phyloP scores from a whole-genome alignment of 2,888 invertebrate species.

The Zeuzera pyrina region DNA sequence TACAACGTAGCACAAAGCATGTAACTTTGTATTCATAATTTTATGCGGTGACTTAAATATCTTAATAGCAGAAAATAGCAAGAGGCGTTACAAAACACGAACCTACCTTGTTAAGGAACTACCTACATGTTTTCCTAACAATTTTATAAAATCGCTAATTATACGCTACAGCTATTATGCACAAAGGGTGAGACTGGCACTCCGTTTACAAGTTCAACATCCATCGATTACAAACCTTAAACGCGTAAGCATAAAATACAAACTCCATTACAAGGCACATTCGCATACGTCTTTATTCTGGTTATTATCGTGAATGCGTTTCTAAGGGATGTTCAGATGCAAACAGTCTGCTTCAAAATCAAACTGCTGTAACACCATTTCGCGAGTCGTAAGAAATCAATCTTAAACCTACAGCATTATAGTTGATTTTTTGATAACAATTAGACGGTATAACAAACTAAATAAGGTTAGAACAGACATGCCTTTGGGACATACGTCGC shows the following conservation, averaged over 20 bases:
- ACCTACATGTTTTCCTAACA: constrained; percentile 58
- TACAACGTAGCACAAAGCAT: too few species aligned
- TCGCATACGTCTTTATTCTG: not conserved
- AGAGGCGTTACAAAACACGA: constrained; percentile 21
- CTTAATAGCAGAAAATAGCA: too few species aligned
- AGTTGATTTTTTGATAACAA: constrained; percentile 17
- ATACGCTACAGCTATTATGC: constrained; percentile 54
- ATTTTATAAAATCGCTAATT: constrained; percentile 68
- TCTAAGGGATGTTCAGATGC: constrained; percentile 70
- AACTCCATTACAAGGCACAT: constrained; percentile 2
- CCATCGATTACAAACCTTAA: constrained; percentile 23
- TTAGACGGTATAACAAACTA: not conserved
- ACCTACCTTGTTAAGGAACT: constrained; percentile 26
- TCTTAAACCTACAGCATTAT: constrained; percentile 12
- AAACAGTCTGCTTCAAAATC: constrained; percentile 23
- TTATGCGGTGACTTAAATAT: too few species aligned
- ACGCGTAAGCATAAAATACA: constrained; percentile 13
- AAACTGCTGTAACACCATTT: constrained; percentile 22
- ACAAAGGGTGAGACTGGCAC: constrained; percentile 48
- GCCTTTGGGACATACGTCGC: constrained; percentile 56
- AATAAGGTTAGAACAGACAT: constrained; percentile 10
- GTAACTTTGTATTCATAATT: too few species aligned
- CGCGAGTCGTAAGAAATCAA: constrained; percentile 16
- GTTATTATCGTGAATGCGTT: constrained; percentile 40
- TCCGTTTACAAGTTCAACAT: constrained; percentile 20